Base-by-base conservation (phyloP, 23 tunicate genomes). In the Ciona savignyi region DNA sequence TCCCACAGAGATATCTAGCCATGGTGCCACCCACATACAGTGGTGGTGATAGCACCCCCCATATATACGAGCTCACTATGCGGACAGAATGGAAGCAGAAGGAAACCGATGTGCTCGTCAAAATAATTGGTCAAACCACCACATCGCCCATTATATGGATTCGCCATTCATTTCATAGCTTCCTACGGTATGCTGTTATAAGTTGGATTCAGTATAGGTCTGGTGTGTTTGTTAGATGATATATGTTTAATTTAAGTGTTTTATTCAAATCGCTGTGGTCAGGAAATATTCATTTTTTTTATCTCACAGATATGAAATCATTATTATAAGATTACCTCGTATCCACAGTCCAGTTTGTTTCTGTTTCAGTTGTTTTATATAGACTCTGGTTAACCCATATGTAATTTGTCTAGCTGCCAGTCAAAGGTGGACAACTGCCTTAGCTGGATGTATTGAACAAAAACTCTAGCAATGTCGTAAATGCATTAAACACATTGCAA, bases 131-230 rank as follows among this genome's bases (percentile, higher is more conserved):
- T 11, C 22, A 33, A 0, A 71, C 42, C 24, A 65, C 68, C 2
- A 2, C 25, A 2, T 33, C 68, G 23, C 96, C 96, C 51, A 33
- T 81, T 29, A 32, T 81, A 1, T 88, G 96, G 96, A 30, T 88
- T 3, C 78, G 96, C 23, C 81, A 70, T 34, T 42, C 83, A 65
- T 88, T 68, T 56, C 67, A 72, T 0, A 86, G 96, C 0, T 27
- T 73, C 15, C 51, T 88, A 21, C 81, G 96, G 96, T 88, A 19
- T 22, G 27, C 23, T 66, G 29, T 66, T n/a, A n/a, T n/a, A n/a
- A n/a, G n/a, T n/a, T n/a, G n/a, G 0, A 24, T 66, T 23, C 70
- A 22, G 26, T 66, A 23, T 22, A 66, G 0, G 24, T 22, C 20
- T 0, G n/a, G 24, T 66, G 0, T 22, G 19, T 20, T 66, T 0